A percentile compares a stretch with the other conserved stretches of the same genome.
phyloP scores from a whole-genome alignment of 2,888 invertebrate genomes.

The Celastrina argiolus region DNA sequence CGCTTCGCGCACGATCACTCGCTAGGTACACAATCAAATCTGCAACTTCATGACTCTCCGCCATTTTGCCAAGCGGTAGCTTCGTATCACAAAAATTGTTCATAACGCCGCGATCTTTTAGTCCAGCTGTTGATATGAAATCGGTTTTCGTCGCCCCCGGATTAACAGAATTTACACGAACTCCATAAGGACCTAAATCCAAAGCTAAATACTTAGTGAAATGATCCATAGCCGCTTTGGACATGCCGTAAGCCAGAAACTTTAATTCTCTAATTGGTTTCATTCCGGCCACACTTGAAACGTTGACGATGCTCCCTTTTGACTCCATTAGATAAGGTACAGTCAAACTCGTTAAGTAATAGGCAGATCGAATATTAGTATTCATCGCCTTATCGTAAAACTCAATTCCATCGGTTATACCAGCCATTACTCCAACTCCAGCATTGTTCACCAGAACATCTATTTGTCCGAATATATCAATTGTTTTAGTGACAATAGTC shows the following conservation, averaged over 20 bases:
- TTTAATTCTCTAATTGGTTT: conserved; percentile 78
- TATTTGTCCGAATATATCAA: conserved; percentile 81
- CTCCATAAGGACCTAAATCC: conserved; percentile 85
- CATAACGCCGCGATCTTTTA: conserved; percentile 77
- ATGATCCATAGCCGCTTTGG: conserved; percentile 95
- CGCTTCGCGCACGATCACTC: conserved; percentile 89
- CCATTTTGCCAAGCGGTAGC: conserved; percentile 92
- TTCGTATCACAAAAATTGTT: conserved; percentile 78
- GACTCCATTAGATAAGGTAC: conserved; percentile 87
- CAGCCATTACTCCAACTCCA: conserved; percentile 85
- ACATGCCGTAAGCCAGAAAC: conserved; percentile 91
- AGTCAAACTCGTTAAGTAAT: conserved; percentile 87
- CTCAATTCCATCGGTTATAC: conserved; percentile 88
- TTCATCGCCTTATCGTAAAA: conserved; percentile 91
- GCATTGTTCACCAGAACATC: conserved; percentile 92
- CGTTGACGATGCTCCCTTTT: conserved; percentile 92
- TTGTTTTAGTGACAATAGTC: conserved; percentile 80
- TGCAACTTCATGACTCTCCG: conserved; percentile 90
- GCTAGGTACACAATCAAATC: conserved; percentile 93
- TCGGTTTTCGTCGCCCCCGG: conserved; percentile 93
- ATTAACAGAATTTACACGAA: conserved; percentile 93
- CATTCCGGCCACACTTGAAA: conserved; percentile 93
- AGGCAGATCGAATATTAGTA: conserved; percentile 87
- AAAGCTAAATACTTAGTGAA: conserved; percentile 93
- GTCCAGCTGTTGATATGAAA: conserved; percentile 81